Conservation (phyloP, 2,797 vertebrate species). For the Amphiprion clarkii region DNA sequence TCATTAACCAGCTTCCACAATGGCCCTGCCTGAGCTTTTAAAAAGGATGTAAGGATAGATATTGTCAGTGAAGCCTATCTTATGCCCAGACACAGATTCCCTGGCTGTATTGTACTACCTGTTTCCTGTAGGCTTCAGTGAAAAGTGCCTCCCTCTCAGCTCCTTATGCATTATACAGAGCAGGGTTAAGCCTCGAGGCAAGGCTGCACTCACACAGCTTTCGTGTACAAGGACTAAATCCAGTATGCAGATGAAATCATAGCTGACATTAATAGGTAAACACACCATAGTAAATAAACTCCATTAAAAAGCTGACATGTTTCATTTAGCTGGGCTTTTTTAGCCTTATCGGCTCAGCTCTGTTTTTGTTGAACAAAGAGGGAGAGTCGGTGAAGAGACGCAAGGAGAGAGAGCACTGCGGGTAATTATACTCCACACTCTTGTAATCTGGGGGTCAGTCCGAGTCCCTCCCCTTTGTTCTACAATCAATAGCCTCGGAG, state of each 20-base stretch:
- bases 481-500: constrained; percentile 66
- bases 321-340: constrained; percentile 61
- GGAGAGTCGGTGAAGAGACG: constrained; percentile 29
- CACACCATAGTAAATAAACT: constrained; percentile 69
- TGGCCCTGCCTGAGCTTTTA: constrained; percentile 27
- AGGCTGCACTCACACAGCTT: constrained; percentile 18
- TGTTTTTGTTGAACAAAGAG: constrained; percentile 46
- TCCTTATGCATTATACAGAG: constrained; percentile 37
- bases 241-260: constrained; percentile 67
- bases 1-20: constrained; percentile 45
- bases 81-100: constrained; percentile 19
- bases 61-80: constrained; percentile 17
- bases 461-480: constrained; percentile 64
- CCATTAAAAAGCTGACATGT: constrained; percentile 74
- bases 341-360: constrained; percentile 35
- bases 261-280: constrained; percentile 67
- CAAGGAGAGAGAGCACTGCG: constrained; percentile 42
- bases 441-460: constrained; percentile 67
- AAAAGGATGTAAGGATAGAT: constrained; percentile 28
- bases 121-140: constrained; percentile 37
- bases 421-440: constrained; percentile 74
- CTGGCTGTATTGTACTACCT: constrained; percentile 4
- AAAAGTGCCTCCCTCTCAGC: constrained; percentile 35
- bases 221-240: not conserved
- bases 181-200: constrained; percentile 39